phyloP scores from a whole-genome alignment of 1,140 invertebrate genomes.

The Leptopilina clavipes region DNA sequence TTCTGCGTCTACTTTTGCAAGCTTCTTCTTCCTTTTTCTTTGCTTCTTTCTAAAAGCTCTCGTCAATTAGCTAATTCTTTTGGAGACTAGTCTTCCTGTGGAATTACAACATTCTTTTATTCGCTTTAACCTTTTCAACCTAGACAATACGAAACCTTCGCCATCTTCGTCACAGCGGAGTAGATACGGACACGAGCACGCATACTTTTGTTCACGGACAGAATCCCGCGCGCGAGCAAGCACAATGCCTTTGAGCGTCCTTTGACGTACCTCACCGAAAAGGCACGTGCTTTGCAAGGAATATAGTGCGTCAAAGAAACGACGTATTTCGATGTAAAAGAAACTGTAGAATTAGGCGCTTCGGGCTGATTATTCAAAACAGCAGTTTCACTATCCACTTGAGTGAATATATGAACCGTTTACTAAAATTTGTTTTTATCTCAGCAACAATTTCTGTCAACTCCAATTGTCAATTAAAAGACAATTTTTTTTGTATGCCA shows the following conservation, averaged over 20 bases:
- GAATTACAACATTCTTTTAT: slow-evolving; percentile 52
- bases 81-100: slow-evolving; percentile 48
- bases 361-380: slow-evolving; percentile 12
- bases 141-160: slow-evolving; percentile 47
- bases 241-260: slow-evolving; percentile 55
- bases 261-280: slow-evolving; percentile 55
- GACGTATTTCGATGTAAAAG: slow-evolving; percentile 35
- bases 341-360: slow-evolving; percentile 11
- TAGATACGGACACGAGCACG: slow-evolving; percentile 50
- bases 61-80: slow-evolving; percentile 56
- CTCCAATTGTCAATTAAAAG: too few relatives aligned
- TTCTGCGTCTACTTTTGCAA: not conserved
- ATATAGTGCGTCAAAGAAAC: slow-evolving; percentile 44
- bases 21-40: slow-evolving; percentile 25
- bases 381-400: not conserved
- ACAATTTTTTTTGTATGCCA: too few relatives aligned
- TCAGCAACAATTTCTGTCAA: too few relatives aligned
- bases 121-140: slow-evolving; percentile 54
- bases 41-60: slow-evolving; percentile 35
- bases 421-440: too few relatives aligned
- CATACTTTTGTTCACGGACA: slow-evolving; percentile 47
- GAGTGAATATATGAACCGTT: not conserved
- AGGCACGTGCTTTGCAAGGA: slow-evolving; percentile 46
- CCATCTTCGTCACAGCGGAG: slow-evolving; percentile 43
- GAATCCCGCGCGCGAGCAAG: slow-evolving; percentile 52